phyloP scores from a whole-genome alignment of 2,888 invertebrate species.

The Amaurobius ferox region DNA sequence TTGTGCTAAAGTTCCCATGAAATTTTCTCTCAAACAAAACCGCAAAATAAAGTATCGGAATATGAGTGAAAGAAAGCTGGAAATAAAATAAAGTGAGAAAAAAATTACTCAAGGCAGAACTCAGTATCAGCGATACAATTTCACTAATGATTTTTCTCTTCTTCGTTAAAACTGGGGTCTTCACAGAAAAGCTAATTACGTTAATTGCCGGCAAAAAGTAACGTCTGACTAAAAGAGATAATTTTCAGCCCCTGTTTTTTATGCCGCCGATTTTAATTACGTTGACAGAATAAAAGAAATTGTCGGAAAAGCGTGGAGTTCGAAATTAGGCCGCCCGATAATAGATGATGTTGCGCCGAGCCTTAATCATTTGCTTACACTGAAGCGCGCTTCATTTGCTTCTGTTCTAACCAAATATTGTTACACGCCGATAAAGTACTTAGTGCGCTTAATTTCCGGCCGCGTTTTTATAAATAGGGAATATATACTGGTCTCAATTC shows the following conservation, averaged over 20 bases:
- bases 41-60: slow-evolving; percentile 49
- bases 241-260: slow-evolving; percentile 64
- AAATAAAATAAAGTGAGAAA: slow-evolving; percentile 27
- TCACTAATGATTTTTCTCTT: slow-evolving; percentile 71
- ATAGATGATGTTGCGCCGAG: slow-evolving; percentile 53
- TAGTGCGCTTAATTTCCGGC: slow-evolving; percentile 31
- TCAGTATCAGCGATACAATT: slow-evolving; percentile 70
- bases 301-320: slow-evolving; percentile 63
- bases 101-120: slow-evolving; percentile 35
- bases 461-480: slow-evolving; percentile 56
- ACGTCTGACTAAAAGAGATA: slow-evolving; percentile 72
- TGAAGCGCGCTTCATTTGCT: slow-evolving; percentile 55
- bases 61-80: slow-evolving; percentile 36
- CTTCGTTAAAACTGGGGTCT: slow-evolving; percentile 68
- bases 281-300: slow-evolving; percentile 72
- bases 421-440: slow-evolving; percentile 56
- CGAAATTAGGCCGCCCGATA: slow-evolving; percentile 61
- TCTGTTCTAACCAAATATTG: slow-evolving; percentile 63
- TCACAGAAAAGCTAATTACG: slow-evolving; percentile 69
- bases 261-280: slow-evolving; percentile 67
- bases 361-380: slow-evolving; percentile 70
- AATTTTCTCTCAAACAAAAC: slow-evolving; percentile 55
- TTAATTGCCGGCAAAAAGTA: slow-evolving; percentile 71
- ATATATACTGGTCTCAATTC: slow-evolving; percentile 16
- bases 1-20: slow-evolving; percentile 13